Evolutionary conservation across 2,888 invertebrate genomes (phyloP).

Genomic region (Calliphora vomitoria): DNA sequence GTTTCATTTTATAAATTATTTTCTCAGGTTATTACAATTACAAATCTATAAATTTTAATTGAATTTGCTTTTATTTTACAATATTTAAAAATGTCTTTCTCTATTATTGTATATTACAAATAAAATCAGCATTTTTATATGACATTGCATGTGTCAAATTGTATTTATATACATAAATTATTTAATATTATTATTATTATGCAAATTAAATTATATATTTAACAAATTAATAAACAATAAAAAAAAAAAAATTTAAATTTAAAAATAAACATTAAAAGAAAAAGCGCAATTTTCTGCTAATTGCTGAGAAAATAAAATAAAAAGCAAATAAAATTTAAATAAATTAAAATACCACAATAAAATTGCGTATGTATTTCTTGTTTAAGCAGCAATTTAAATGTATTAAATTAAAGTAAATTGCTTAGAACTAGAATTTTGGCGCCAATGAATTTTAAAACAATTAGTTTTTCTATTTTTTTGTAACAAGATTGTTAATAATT

Average conservation of each 20-base stretch:
- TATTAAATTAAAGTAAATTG: slow-evolving; percentile 21
- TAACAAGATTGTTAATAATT: slow-evolving; percentile 39
- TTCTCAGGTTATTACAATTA: too few relatives aligned
- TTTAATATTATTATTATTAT: slow-evolving; percentile 51
- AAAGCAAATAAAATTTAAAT: slow-evolving; percentile 23
- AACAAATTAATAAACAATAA: slow-evolving; percentile 55
- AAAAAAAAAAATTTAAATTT: slow-evolving; percentile 16
- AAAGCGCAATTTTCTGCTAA: slow-evolving; percentile 46
- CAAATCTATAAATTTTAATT: too few relatives aligned
- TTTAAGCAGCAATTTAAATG: slow-evolving; percentile 15
- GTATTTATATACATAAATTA: slow-evolving; percentile 56
- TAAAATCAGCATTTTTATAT: neutral
- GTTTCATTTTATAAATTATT: too few relatives aligned
- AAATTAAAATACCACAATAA: slow-evolving; percentile 11
- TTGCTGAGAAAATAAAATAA: neutral
- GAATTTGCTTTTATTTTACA: too few relatives aligned
- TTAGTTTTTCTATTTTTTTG: neutral
- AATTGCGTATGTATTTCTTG: slow-evolving; percentile 24
- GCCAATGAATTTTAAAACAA: slow-evolving; percentile 54
- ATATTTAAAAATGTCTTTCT: too few relatives aligned
- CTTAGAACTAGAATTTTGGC: slow-evolving; percentile 53
- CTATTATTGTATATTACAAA: neutral
- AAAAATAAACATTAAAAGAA: slow-evolving; percentile 11
- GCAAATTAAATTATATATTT: slow-evolving; percentile 47
- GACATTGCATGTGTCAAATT: slow-evolving; percentile 46